Evolutionary conservation across 1,140 invertebrate species (phyloP).

Genomic region (Euwallacea similis): DNA sequence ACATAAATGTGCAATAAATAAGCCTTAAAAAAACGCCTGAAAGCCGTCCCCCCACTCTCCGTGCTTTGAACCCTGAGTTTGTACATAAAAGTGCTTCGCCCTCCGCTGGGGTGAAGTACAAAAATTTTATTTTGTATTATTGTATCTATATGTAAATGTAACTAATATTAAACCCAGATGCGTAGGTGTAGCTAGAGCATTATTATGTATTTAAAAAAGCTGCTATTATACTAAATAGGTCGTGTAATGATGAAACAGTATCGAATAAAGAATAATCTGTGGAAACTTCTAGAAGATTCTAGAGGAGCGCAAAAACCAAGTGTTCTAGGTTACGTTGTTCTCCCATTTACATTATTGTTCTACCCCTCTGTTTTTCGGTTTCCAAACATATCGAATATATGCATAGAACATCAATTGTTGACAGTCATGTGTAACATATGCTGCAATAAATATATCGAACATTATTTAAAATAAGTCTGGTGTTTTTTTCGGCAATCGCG

Average conservation of each 20-base stretch:
- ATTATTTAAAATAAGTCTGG: constrained; percentile 47
- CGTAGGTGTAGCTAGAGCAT: constrained; percentile 25
- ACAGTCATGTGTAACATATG: constrained; percentile 51
- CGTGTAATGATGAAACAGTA: constrained; percentile 11
- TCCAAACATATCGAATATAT: constrained; percentile 41
- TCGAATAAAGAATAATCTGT: background rate
- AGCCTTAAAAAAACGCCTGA: no score
- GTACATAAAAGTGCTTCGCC: background rate
- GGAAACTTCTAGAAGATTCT: background rate
- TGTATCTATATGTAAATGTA: constrained; percentile 51
- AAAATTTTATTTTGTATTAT: constrained; percentile 50
- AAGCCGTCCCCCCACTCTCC: no score
- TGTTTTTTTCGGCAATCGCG: background rate
- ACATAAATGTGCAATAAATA: no score
- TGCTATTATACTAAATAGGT: constrained; percentile 19
- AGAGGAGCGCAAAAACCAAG: constrained; percentile 13
- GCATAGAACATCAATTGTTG: constrained; percentile 24
- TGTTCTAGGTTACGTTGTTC: background rate
- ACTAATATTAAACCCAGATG: constrained; percentile 22
- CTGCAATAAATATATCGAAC: constrained; percentile 55
- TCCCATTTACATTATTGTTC: constrained; percentile 15
- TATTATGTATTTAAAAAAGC: constrained; percentile 27
- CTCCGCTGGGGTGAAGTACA: background rate
- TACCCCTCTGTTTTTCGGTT: constrained; percentile 9
- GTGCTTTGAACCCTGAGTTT: background rate